Conservation (phyloP, 2,888 invertebrate species). For the Tetrapedia diversipes region DNA sequence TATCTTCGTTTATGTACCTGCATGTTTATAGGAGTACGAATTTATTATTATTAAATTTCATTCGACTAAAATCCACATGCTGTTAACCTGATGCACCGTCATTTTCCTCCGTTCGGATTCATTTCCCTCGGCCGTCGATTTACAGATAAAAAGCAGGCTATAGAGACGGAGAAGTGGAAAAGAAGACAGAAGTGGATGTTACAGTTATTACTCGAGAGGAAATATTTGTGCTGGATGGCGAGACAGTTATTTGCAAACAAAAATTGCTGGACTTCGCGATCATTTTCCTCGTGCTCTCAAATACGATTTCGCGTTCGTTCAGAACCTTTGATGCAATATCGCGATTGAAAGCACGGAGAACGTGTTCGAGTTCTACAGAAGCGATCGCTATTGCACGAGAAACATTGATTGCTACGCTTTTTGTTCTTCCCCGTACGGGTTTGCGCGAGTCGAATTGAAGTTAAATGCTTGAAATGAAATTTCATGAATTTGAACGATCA, state of each 20-base stretch:
- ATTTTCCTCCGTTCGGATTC: not conserved
- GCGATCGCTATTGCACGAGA: not conserved
- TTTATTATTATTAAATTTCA: too few species aligned
- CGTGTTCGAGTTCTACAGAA: not conserved
- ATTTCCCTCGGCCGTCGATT: not conserved
- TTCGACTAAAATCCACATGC: too few species aligned
- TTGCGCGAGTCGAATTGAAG: not conserved
- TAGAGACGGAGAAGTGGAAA: not conserved
- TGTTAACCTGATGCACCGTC: too few species aligned
- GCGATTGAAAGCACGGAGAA: conserved; percentile 2
- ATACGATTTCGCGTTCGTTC: conserved; percentile 4
- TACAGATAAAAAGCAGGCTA: not conserved
- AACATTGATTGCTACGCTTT: not conserved
- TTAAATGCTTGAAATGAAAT: not conserved
- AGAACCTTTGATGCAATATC: conserved; percentile 11
- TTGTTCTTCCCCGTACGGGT: not conserved
- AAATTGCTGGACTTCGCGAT: conserved; percentile 1
- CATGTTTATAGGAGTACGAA: too few species aligned
- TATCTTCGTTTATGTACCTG: too few species aligned
- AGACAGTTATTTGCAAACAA: conserved; percentile 12
- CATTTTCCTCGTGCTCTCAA: conserved; percentile 1
- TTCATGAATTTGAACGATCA: too few species aligned
- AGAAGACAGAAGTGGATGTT: not conserved
- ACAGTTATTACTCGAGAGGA: not conserved
- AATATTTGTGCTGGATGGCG: conserved; percentile 1